Evolutionary conservation across 2,797 vertebrate species (phyloP), one percentile per base, ranked within the genome.

Genomic region (Coregonus sp.): DNA sequence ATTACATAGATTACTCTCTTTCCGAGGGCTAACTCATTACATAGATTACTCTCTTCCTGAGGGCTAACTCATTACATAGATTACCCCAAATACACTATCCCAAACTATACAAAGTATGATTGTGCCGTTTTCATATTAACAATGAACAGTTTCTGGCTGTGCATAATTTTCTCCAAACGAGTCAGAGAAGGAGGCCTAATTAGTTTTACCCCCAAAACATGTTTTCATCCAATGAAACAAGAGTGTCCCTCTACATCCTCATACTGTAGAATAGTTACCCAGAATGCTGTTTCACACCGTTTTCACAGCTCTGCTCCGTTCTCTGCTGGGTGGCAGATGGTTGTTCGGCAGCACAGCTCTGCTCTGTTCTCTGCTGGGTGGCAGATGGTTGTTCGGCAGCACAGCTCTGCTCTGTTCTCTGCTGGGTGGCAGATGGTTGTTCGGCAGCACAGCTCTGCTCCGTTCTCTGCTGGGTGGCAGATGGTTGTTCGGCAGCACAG

Each of bases 311-410:
- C 40, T 12, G 40, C 40, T 47, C 40, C 9, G 79, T 81, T 88
- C 70, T 75, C 79, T 72, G 9, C 40, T 80, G 88, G 86, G 81
- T 81, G 79, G 73, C 67, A 50, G 51, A 72, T 33, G 69, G 76
- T 76, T 78, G 51, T 76, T 11, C 9, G 9, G 40, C 40, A 47
- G 9, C 7, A 37, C 33, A 59, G 75, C 73, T 90, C 87, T 25
- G 25, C 25, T 25, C 25, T 1, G 25, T 25, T 25, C 25, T 25
- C 25, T 25, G 25, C 25, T 25, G 25, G 25, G 25, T 25, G 25
- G 25, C 25, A 25, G 25, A 72, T 29, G 69, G 76, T 76, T 78
- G 51, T 76, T 11, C 9, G 9, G 40, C 40, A 47, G 9, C 7
- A 37, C 33, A 59, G 75, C 73, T 90, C 87, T 25, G 25, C 25